Percentiles rank a stretch among this genome's conserved stretches.
These are phyloP conservation scores for Anabas testudineus DNA, from an alignment of 2,797 vertebrate species.

Conservation along the genomic window DNA sequence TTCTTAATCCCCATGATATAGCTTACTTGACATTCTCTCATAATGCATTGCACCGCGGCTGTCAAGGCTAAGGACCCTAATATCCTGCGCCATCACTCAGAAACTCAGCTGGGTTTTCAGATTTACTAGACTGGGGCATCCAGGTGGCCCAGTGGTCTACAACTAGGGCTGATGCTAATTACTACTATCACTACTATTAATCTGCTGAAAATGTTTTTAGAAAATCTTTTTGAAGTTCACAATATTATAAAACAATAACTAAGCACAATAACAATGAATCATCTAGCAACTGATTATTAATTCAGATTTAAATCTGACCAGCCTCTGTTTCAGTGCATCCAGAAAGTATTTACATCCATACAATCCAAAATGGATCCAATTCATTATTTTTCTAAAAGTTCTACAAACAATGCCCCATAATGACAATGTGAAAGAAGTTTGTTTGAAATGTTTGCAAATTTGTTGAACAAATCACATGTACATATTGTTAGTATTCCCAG, in stretches of 20 bases:
- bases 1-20: constrained; percentile 44
- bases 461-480: too few relatives aligned
- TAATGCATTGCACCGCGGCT: constrained; percentile 54
- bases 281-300: too few relatives aligned
- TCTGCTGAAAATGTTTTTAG: too few relatives aligned
- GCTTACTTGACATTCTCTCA: constrained; percentile 56
- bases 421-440: too few relatives aligned
- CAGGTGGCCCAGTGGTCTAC: not conserved
- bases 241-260: too few relatives aligned
- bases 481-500: too few relatives aligned
- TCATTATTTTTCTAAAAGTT: too few relatives aligned
- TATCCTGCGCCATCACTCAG: constrained; percentile 28
- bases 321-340: not conserved
- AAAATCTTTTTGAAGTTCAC: not conserved
- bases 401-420: too few relatives aligned
- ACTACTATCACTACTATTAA: not conserved
- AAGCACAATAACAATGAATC: too few relatives aligned
- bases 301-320: not conserved
- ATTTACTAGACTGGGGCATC: not conserved
- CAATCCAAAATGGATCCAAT: too few relatives aligned
- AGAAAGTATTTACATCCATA: too few relatives aligned
- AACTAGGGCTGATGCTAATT: not conserved
- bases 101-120: constrained; percentile 17
- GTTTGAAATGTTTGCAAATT: too few relatives aligned
- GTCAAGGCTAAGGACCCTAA: constrained; percentile 47